A percentile compares a stretch with the other conserved stretches of the same genome.
Conservation (phyloP, 2,888 invertebrate species). For the Campoplex capitator region DNA sequence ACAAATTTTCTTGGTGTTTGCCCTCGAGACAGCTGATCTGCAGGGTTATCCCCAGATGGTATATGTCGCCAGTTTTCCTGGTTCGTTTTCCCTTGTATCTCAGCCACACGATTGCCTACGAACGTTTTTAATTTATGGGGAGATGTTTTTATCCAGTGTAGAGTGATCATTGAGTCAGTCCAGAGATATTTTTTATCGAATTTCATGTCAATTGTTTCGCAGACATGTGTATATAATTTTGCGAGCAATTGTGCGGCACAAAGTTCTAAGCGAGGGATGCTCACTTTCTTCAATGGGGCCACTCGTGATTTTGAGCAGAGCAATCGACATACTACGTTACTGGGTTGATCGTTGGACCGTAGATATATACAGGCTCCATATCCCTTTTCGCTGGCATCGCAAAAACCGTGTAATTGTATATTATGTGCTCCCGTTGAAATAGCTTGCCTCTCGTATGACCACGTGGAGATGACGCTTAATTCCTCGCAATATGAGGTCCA, state of each 20-base stretch:
- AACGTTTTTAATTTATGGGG: conserved; percentile 56
- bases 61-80: conserved; percentile 40
- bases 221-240: conserved; percentile 13
- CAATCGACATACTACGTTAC: conserved; percentile 15
- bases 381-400: conserved; percentile 64
- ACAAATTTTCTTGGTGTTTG: conserved; percentile 16
- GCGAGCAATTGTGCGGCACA: conserved; percentile 61
- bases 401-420: conserved; percentile 65
- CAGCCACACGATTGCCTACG: conserved; percentile 64
- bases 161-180: conserved; percentile 69
- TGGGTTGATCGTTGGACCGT: not conserved
- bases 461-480: not conserved
- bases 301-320: conserved; percentile 66
- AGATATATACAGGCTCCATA: conserved; percentile 63
- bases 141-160: conserved; percentile 66
- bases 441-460: not conserved
- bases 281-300: conserved; percentile 52
- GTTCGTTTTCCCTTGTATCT: conserved; percentile 49
- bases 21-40: conserved; percentile 51
- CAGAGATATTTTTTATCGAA: conserved; percentile 48
- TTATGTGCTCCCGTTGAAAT: too few relatives aligned
- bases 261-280: conserved; percentile 65
- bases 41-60: conserved; percentile 48
- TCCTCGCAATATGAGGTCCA: conserved; percentile 32
- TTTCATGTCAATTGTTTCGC: not conserved